Evolutionary conservation across 2,888 invertebrate species (phyloP), one percentile per base, ranked within the genome.

Genomic region (Heteropelma amictum): DNA sequence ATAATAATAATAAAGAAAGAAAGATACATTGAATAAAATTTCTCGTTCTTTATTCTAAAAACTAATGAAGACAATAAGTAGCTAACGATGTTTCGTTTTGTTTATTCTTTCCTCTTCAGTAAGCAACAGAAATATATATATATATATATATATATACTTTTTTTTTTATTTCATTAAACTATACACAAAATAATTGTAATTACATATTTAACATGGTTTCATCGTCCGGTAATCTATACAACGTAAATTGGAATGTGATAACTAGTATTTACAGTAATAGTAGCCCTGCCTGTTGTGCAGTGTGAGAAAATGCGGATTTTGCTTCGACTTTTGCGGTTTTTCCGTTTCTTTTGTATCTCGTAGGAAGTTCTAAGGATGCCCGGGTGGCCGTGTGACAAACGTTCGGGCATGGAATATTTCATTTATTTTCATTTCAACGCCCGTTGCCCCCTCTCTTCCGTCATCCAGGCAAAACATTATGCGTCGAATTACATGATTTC

Each of bases 171-270:
- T 86, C 84, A 84, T 87, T 87, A 88, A 87, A 88, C 88, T 88
- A 87, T 89, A 89, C 88, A 88, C 86, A 88, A 88, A 88, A 87
- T 87, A 88, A 30, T 87, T 83, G 81, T 88, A 88, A 89, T 89
- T 88, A 89, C 87, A 88, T 88, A 88, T 88, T 86, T 86, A 89
- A 89, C 88, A 89, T 87, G 86, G 82, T 85, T 72, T 75, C 63
- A 71, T 79, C 83, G 79, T 81, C 72, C 71, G 77, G 77, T 79
- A 81, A 85, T 85, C 87, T 88, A 87, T 88, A 89, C 88, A 89
- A 88, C 85, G 78, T 88, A 88, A 82, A 88, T 86, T 89, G 89
- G 89, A 89, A 89, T 89, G 89, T 89, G 87, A 88, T 88, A 88
- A 87, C 88, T 89, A 88, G 83, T 89, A 89, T 88, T 86, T 88